phyloP scores from a whole-genome alignment of 53 echinoderm and acorn worm genomes.

The Temnopleurus reevesii region DNA sequence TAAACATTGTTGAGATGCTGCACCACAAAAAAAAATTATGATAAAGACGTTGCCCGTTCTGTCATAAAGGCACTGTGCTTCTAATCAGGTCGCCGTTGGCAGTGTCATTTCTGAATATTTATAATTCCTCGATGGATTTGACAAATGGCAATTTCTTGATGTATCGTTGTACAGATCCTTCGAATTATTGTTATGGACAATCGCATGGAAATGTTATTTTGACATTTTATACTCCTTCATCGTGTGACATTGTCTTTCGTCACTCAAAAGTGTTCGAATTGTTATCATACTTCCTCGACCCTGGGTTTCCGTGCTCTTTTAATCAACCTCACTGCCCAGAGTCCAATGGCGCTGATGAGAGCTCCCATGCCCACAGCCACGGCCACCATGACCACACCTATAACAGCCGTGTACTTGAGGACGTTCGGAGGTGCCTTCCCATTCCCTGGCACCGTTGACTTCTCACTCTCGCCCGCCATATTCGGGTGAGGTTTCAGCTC shows the following conservation, averaged over 20 bases:
- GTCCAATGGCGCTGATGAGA: constrained; percentile 46
- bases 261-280: neutral
- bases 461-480: neutral
- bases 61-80: no score
- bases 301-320: neutral
- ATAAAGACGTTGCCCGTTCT: no score
- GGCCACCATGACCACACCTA: constrained; percentile 48
- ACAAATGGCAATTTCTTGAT: neutral
- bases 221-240: neutral
- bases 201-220: no score
- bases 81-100: no score
- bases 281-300: constrained; percentile 5
- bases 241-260: neutral
- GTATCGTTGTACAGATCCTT: neutral
- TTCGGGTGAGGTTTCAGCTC: neutral
- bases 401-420: constrained; percentile 52
- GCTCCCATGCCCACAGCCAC: constrained; percentile 48
- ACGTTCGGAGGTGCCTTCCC: constrained; percentile 27
- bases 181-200: no score
- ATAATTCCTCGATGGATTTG: no score
- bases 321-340: constrained; percentile 10
- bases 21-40: no score
- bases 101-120: no score
- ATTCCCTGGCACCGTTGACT: neutral
- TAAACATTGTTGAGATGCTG: no score